Base-by-base conservation (phyloP, 2,797 vertebrate genomes). In the Acanthopagrus latus region DNA sequence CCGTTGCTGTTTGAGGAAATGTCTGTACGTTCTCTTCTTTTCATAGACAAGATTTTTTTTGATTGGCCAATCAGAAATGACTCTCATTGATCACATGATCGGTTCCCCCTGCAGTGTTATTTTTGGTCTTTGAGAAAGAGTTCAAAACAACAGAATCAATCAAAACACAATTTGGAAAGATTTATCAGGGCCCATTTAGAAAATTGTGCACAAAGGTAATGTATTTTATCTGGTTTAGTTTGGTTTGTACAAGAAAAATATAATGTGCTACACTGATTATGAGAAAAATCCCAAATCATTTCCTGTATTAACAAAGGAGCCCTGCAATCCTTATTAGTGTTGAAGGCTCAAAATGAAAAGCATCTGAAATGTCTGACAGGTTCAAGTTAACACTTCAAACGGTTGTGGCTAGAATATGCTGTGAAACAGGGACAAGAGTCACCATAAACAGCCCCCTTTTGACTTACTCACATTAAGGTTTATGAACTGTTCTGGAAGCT, bases 31-130 rank as follows among this genome's bases (percentile, higher is more conserved):
- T 57, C 58, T 52, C 64, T 14, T 51, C 76, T 81, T 81, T 80
- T 81, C 3, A 74, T 4, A 58, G 59, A 74, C 14, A n/a, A 55
- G 57, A 12, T 21, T 41, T 2, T 10, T 2, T 67, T 48, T 73
- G 54, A 58, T 56, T 52, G 76, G 76, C 73, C 70, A 80, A 71
- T 17, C 73, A 70, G 44, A 65, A 10, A 8, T 18, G 55, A 76
- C 20, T 55, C 44, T 58, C 17, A 72, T 50, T 29, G 20, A 50
- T 69, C 77, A 80, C 80, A 64, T 76, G 74, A 4, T 64, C 48
- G 65, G 5, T 29, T 17, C 29, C 23, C 20, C 43, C 62, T 62
- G 21, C n/a, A 55, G 2, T 63, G 17, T 51, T 33, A 8, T 12
- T 46, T 48, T 41, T 44, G 7, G 0, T 27, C 14, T 41, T 4